Percentiles rank a stretch among this genome's conserved stretches.
Evolutionary conservation across 2,797 vertebrate species (phyloP).

Genomic region (Mionectes olivaceus): DNA sequence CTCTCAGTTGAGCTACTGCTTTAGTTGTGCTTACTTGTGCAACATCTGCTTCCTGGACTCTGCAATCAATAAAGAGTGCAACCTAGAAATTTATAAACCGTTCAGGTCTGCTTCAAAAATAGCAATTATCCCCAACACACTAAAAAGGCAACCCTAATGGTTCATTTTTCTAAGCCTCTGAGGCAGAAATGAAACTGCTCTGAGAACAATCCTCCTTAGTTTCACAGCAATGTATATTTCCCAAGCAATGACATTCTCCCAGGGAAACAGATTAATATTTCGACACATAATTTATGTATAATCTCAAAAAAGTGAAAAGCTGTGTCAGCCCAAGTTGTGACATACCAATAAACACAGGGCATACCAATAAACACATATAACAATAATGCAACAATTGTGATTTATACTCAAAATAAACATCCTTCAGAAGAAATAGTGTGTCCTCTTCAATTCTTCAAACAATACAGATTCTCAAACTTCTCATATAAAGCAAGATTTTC

Average conservation of each 20-base stretch:
- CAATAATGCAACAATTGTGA: fast-evolving
- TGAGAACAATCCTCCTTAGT: not conserved
- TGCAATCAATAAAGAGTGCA: not conserved
- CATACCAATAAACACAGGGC: not conserved
- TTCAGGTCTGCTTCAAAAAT: not conserved
- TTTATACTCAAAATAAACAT: not conserved
- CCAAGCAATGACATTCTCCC: not conserved
- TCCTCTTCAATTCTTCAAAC: not conserved
- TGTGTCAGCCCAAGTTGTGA: not conserved
- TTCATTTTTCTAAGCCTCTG: not conserved
- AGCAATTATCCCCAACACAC: not conserved
- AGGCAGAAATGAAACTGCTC: not conserved
- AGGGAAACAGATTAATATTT: not conserved
- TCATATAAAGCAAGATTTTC: not conserved
- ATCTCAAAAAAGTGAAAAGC: not conserved
- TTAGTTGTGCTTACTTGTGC: not conserved
- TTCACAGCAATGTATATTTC: not conserved
- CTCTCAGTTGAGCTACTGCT: not conserved
- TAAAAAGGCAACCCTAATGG: not conserved
- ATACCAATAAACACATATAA: not conserved
- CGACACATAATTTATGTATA: not conserved
- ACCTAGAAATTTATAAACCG: not conserved
- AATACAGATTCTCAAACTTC: not conserved
- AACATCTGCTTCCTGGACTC: not conserved
- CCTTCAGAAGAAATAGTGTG: not conserved